phyloP scores from a whole-genome alignment of 2,888 invertebrate genomes.

The Tanytarsus gracilentus region DNA sequence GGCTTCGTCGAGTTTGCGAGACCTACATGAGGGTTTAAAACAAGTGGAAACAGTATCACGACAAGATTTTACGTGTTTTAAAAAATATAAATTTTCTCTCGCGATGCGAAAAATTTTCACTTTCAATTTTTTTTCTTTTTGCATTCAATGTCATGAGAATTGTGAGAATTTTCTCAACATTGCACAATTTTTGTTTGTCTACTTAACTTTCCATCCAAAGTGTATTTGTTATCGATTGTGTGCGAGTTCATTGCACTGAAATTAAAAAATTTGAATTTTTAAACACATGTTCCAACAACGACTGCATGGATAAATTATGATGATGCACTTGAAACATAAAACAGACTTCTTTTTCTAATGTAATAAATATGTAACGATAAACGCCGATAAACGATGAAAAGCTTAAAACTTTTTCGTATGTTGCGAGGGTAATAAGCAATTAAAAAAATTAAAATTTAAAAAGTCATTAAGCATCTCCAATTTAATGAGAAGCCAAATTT shows the following conservation, averaged over 20 bases:
- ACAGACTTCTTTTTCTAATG: no score
- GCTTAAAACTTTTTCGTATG: no score
- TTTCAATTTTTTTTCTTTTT: not conserved
- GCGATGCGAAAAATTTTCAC: not conserved
- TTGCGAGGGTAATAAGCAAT: no score
- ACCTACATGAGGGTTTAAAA: not conserved
- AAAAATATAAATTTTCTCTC: not conserved
- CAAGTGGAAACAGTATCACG: not conserved
- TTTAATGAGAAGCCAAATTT: no score
- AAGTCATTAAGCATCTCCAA: no score
- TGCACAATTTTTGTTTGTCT: not conserved
- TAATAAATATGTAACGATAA: no score
- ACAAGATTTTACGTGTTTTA: not conserved
- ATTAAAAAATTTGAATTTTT: not conserved
- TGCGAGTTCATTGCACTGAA: not conserved
- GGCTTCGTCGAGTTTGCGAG: not conserved
- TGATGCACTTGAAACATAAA: conserved; percentile 3
- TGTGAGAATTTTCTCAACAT: conserved; percentile 1
- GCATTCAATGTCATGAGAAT: conserved; percentile 4
- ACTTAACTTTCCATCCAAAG: not conserved
- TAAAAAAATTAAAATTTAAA: no score
- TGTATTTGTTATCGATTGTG: not conserved
- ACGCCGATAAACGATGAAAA: no score
- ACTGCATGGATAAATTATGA: not conserved
- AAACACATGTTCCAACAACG: not conserved